Evolutionary conservation across 1,140 invertebrate genomes (phyloP), one percentile per base, ranked within the genome.

Genomic region (Scaptomyza graminum): DNA sequence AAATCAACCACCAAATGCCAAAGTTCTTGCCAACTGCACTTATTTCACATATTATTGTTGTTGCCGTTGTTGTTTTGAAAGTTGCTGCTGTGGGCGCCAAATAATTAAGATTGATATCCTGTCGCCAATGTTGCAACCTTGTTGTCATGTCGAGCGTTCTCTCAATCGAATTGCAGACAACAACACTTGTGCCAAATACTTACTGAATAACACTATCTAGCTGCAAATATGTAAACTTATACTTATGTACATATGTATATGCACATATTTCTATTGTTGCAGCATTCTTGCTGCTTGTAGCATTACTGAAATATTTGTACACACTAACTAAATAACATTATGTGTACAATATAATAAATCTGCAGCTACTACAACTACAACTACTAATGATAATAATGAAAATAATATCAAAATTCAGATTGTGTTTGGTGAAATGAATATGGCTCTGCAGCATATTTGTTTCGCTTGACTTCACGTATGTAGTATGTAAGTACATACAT

Each of bases 101-200:
- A 66, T 71, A 71, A 66, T 71, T 71, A 52, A 66, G 62, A 71
- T 71, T 71, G 56, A 72, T 67, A 50, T 31, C 56, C 18, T 59
- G 56, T 59, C 22, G 39, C 13, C 41, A 9, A 18, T 46, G 31
- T 9, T 9, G 31, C 31, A 34, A 34, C 7, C 8, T 34, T 55
- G 18, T 49, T 54, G 50, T 51, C 16, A 15, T 43, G 49, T 39
- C 62, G 12, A 15, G 37, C 39, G 39, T 43, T 57, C 18, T 57
- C 54, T 44, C 39, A 46, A 60, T 60, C 56, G 28, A 46, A 47
- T 18, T 60, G 56, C 43, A 59, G 25, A 31, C 43, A 13, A 18
- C 43, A 22, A 31, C 22, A 44, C 22, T 44, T 13, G 41, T 43
- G 41, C 22, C 54, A 44, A 43, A 41, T 25, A 60, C 44, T 47